Evolutionary conservation across 2,888 invertebrate species (phyloP).

Genomic region (Criorhina ranunculi): DNA sequence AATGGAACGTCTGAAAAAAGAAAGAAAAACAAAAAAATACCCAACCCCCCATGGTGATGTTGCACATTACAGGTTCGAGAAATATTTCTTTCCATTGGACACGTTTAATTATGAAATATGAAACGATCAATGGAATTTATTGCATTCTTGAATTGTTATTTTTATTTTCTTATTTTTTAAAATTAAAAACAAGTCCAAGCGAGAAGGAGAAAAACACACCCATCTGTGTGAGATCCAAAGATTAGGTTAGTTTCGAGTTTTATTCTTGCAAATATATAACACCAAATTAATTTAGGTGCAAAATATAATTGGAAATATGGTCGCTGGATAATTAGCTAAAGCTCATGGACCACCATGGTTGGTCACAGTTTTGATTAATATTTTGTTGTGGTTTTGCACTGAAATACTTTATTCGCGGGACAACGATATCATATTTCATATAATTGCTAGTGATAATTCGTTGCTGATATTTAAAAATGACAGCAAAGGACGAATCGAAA

Average conservation of each 20-base stretch:
- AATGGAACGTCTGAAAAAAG: neutral
- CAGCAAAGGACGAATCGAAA: neutral
- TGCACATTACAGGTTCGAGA: constrained; percentile 28
- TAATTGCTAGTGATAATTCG: constrained; percentile 43
- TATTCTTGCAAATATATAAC: neutral
- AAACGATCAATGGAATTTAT: constrained; percentile 43
- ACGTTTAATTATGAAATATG: constrained; percentile 58
- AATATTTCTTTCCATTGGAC: constrained; percentile 29
- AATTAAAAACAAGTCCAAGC: neutral
- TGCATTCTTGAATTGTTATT: constrained; percentile 10
- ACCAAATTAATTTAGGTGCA: constrained; percentile 36
- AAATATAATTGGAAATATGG: constrained; percentile 60
- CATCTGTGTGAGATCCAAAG: constrained; percentile 16
- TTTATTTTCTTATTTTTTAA: neutral
- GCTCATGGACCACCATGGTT: constrained; percentile 24
- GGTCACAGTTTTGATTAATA: constrained; percentile 65
- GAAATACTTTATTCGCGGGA: constrained; percentile 11
- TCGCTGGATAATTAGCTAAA: constrained; percentile 49
- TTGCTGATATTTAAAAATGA: neutral
- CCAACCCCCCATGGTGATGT: constrained; percentile 17
- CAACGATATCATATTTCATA: constrained; percentile 48
- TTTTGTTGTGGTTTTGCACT: neutral
- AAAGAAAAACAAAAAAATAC: neutral
- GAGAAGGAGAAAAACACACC: neutral
- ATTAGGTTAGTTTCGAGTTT: constrained; percentile 21